Percentiles rank a stretch among this genome's conserved stretches.
phyloP scores from a whole-genome alignment of 2,888 invertebrate genomes.

The Drosophila mercatorum region DNA sequence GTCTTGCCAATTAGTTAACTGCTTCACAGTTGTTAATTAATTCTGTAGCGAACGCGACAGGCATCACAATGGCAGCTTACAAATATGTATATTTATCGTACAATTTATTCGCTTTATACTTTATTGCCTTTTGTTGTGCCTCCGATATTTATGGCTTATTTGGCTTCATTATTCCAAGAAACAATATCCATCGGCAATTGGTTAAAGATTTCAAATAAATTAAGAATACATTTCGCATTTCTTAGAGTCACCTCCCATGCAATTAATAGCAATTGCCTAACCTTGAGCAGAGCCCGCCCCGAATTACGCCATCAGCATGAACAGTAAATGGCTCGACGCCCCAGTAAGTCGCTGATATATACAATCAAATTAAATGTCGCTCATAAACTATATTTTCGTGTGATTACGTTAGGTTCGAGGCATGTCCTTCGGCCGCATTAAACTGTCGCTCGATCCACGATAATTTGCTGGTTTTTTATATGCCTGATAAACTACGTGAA shows the following conservation, averaged over 20 bases:
- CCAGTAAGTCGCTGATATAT: neutral
- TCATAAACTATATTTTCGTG: slow-evolving; percentile 58
- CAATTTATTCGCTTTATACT: neutral
- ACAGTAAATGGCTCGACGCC: slow-evolving; percentile 16
- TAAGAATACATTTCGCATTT: neutral
- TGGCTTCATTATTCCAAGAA: neutral
- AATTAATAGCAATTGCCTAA: slow-evolving; percentile 7
- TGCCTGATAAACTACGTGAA: slow-evolving; percentile 28
- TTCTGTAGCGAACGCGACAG: slow-evolving; percentile 1
- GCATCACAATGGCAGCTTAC: slow-evolving; percentile 5
- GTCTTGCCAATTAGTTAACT: slow-evolving; percentile 22
- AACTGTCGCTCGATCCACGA: slow-evolving; percentile 40
- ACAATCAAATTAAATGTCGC: slow-evolving; percentile 20
- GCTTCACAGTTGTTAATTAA: slow-evolving; percentile 12
- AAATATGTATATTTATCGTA: slow-evolving; percentile 12
- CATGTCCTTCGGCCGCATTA: slow-evolving; percentile 56
- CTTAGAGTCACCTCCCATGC: slow-evolving; percentile 15
- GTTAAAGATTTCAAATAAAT: slow-evolving; percentile 21
- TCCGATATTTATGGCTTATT: slow-evolving; percentile 23
- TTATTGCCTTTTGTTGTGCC: slow-evolving; percentile 28
- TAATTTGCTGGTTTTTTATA: slow-evolving; percentile 39
- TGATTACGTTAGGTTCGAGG: slow-evolving; percentile 30
- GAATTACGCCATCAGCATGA: slow-evolving; percentile 23
- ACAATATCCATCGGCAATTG: slow-evolving; percentile 13
- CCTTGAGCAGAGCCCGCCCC: slow-evolving; percentile 5